Base-by-base conservation (phyloP, 2,888 invertebrate species). In the Cephus runcator region DNA sequence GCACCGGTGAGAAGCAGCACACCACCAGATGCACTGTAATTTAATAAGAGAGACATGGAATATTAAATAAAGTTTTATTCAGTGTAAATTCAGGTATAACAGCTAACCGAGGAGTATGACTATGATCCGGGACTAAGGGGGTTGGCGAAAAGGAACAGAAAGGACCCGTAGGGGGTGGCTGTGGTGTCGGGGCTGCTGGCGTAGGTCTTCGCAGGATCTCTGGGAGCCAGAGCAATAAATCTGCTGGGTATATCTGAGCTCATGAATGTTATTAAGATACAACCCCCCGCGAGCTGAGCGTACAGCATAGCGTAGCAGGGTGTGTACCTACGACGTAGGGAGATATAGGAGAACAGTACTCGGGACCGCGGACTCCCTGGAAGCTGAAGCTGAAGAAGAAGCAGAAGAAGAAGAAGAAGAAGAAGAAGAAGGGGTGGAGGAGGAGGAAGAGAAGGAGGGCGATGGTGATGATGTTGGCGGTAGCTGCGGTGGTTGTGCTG, bases 191-290 rank as follows among this genome's bases (percentile, higher is more conserved):
- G 83, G 84, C 12, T 30, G 74, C 30, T 33, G 74, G 12, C 34
- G n/a, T 74, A 35, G 74, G 73, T 83, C 82, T 83, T 85, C 81
- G 83, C 81, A 77, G 85, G 83, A 86, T 87, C 84, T 87, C 85
- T 87, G 87, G 89, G 88, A 88, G 89, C 88, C 85, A 87, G 82
- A 86, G 91, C 89, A 91, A 91, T 91, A 91, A 91, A 91, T 91
- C 91, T 91, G 87, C 84, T 86, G 87, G 89, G 91, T 91, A 91
- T 91, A 91, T 91, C 91, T 91, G 90, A 91, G 91, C 91, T 91
- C 91, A 91, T 91, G 91, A 91, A 91, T 91, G 91, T 91, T 91
- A 91, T 91, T 91, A 91, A 91, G 91, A 91, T 91, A 91, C 91
- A 91, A 91, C 89, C 90, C 89, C 90, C 89, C 82, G 81, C 87